phyloP scores from a whole-genome alignment of 2,113 vertebrate genomes.

The Misgurnus anguillicaudatus region DNA sequence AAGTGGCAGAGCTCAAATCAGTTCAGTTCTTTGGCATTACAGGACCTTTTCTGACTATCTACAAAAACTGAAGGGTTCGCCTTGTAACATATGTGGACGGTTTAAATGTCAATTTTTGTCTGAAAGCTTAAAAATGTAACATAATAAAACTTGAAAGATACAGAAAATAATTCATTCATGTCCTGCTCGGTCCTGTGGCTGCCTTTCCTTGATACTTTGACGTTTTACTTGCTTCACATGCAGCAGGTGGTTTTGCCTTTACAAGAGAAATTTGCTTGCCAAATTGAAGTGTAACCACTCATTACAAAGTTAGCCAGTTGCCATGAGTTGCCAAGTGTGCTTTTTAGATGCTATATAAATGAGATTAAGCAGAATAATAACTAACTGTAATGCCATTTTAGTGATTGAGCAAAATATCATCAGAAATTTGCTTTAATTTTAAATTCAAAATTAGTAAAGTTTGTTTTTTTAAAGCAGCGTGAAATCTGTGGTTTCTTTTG shows the following conservation, averaged over 20 bases:
- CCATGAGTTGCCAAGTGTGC: not conserved
- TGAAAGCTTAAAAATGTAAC: no score
- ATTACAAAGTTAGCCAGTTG: conserved; percentile 16
- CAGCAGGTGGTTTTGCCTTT: conserved; percentile 22
- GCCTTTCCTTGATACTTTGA: not conserved
- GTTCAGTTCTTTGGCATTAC: not conserved
- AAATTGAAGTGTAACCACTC: conserved; percentile 26
- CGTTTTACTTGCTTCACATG: not conserved
- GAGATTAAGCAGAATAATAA: conserved; percentile 4
- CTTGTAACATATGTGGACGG: no score
- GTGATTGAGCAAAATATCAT: not conserved
- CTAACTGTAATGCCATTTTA: not conserved
- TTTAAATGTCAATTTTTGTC: not conserved
- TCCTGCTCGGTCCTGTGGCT: not conserved
- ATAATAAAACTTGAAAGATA: not conserved
- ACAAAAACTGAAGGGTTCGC: no score
- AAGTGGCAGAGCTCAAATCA: not conserved
- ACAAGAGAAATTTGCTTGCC: conserved; percentile 11
- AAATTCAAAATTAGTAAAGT: not conserved
- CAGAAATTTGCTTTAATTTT: conserved; percentile 10
- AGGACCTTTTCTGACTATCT: no score
- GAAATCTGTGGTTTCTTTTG: not conserved
- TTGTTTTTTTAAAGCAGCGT: not conserved
- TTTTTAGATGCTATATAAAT: conserved; percentile 12
- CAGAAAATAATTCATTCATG: not conserved